A percentile compares a stretch with the other conserved stretches of the same genome.
Conservation (phyloP, 2,113 vertebrate species). For the Lipophrys pholis region DNA sequence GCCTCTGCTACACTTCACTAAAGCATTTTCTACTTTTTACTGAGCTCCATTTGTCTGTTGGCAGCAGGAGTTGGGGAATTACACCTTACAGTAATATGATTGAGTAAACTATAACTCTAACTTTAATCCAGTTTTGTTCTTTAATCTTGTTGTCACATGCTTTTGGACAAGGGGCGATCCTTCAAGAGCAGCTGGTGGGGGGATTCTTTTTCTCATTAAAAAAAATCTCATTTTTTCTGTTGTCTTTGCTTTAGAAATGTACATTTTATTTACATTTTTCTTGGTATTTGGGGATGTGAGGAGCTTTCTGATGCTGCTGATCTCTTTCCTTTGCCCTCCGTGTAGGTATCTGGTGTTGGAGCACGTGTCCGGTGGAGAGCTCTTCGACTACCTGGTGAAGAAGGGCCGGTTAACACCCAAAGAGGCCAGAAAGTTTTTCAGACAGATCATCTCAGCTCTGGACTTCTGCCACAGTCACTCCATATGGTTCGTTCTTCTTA, state of each 20-base stretch:
- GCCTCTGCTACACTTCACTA: background rate
- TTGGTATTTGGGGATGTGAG: too few species aligned
- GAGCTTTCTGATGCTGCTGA: too few species aligned
- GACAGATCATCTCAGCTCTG: constrained; percentile 99
- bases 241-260: background rate
- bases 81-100: too few species aligned
- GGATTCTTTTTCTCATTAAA: too few species aligned
- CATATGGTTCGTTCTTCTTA: constrained; percentile 89
- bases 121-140: too few species aligned
- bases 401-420: constrained; percentile 97
- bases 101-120: too few species aligned
- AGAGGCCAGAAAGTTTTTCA: constrained; percentile 98
- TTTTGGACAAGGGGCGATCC: too few species aligned
- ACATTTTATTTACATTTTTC: background rate
- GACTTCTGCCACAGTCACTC: constrained; percentile 99
- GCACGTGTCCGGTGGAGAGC: constrained; percentile 97
- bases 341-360: constrained; percentile 97
- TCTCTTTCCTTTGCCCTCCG: background rate
- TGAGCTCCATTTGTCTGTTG: background rate
- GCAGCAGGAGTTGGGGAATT: too few species aligned
- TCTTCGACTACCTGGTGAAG: constrained; percentile 98
- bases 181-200: too few species aligned
- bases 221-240: too few species aligned
- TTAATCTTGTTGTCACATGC: too few species aligned
- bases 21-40: background rate